A percentile compares a stretch with the other conserved stretches of the same genome.
Evolutionary conservation across 2,113 vertebrate species (phyloP).

Genomic region (Malurus cyaneus): DNA sequence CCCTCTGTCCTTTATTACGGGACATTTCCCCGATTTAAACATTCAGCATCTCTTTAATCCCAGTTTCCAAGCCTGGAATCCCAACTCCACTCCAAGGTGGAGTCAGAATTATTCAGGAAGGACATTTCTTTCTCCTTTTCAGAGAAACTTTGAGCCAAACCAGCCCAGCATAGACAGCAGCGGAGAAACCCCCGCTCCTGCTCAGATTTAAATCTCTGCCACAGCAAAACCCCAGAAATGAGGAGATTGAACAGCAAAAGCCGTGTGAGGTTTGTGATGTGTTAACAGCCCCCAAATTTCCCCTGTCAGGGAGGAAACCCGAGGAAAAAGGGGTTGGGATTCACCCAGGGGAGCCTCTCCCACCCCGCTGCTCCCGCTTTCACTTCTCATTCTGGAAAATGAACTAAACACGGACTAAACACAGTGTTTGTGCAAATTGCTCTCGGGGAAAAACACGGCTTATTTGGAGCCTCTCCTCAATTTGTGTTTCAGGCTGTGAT

Average conservation of each 20-base stretch:
- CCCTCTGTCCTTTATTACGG: neutral
- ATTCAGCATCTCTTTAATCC: neutral
- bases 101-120: neutral
- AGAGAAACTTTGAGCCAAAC: neutral
- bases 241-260: conserved; percentile 19
- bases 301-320: conserved; percentile 45
- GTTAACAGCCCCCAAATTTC: conserved; percentile 22
- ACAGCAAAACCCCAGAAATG: neutral
- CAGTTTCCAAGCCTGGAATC: neutral
- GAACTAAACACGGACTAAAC: conserved; percentile 46
- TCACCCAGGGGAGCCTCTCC: conserved; percentile 44
- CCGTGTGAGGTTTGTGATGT: neutral
- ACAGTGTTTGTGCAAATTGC: neutral
- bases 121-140: neutral
- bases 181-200: neutral
- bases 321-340: conserved; percentile 47
- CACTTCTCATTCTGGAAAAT: conserved; percentile 49
- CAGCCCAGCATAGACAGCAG: neutral
- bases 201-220: neutral
- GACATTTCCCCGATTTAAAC: neutral
- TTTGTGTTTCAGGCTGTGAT: neutral
- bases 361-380: conserved; percentile 64
- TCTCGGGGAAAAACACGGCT: neutral
- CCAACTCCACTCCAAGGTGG: neutral
- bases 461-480: neutral